These are phyloP conservation scores for Temnothorax curvispinosus DNA, from an alignment of 1,140 invertebrate genomes.

Conservation along the genomic window DNA sequence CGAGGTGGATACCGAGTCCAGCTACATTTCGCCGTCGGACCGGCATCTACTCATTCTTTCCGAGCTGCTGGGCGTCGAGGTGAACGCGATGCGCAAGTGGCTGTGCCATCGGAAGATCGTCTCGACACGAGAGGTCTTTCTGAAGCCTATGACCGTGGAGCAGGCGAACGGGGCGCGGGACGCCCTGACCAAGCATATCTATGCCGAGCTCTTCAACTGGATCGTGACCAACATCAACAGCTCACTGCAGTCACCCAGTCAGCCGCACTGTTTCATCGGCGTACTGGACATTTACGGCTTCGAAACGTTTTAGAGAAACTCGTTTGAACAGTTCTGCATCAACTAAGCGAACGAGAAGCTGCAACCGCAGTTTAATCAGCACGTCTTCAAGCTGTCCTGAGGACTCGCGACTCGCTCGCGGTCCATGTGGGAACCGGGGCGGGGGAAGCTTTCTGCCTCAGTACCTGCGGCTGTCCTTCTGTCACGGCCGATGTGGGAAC, in stretches of 20 bases:
- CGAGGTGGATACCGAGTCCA: constrained; percentile 76
- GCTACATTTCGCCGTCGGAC: constrained; percentile 87
- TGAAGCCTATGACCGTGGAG: constrained; percentile 91
- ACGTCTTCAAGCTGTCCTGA: constrained; percentile 95
- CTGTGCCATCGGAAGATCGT: constrained; percentile 95
- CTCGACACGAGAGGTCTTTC: constrained; percentile 93
- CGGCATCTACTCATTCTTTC: constrained; percentile 89
- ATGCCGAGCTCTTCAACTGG: constrained; percentile 97
- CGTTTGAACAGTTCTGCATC: constrained; percentile 99
- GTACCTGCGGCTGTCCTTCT: too few relatives aligned
- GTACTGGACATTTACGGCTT: constrained; percentile 99
- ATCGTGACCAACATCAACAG: constrained; percentile 95
- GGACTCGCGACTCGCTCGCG: too few relatives aligned
- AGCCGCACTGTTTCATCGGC: constrained; percentile 90
- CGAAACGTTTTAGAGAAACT: constrained; percentile 99
- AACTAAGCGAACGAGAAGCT: constrained; percentile 99
- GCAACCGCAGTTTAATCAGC: constrained; percentile 99
- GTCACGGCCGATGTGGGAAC: too few relatives aligned
- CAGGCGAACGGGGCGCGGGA: constrained; percentile 94
- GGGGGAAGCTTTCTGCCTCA: too few relatives aligned
- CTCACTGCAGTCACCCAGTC: constrained; percentile 88
- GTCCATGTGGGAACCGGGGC: too few relatives aligned
- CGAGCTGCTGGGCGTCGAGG: constrained; percentile 92
- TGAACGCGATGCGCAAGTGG: constrained; percentile 93
- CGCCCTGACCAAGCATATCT: constrained; percentile 98